A percentile compares a stretch with the other conserved stretches of the same genome.
phyloP scores from a whole-genome alignment of 2,797 vertebrate species.

The Cirrhinus mrigala region DNA sequence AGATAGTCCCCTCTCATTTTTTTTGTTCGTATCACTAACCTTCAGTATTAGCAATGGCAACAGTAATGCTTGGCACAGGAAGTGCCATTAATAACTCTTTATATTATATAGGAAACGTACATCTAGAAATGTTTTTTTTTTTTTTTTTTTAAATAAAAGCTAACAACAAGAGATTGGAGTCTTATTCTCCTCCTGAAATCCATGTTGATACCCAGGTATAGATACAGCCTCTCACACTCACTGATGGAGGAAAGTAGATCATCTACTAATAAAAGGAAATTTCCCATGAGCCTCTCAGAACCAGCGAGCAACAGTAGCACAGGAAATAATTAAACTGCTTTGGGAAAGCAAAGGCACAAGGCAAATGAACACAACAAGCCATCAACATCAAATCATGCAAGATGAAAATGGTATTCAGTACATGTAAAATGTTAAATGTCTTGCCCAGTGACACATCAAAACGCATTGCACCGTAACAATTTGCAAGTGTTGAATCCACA shows the following conservation, averaged over 20 bases:
- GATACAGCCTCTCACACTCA: slow-evolving; percentile 65
- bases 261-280: slow-evolving; percentile 78
- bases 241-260: slow-evolving; percentile 80
- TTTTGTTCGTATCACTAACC: no score
- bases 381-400: slow-evolving; percentile 22
- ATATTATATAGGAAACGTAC: neutral
- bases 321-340: slow-evolving; percentile 51
- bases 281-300: slow-evolving; percentile 62
- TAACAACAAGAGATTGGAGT: neutral
- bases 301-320: slow-evolving; percentile 56
- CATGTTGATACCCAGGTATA: slow-evolving; percentile 64
- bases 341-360: slow-evolving; percentile 37
- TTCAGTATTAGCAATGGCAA: no score
- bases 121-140: neutral
- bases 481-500: neutral
- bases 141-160: neutral
- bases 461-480: neutral
- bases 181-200: slow-evolving; percentile 30
- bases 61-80: neutral
- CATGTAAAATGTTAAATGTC: neutral
- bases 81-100: neutral
- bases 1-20: no score
- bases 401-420: neutral
- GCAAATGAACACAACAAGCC: slow-evolving; percentile 11
- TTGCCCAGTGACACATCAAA: neutral